Percentiles rank a stretch among this genome's conserved stretches.
Evolutionary conservation across 2,888 invertebrate species (phyloP).

Genomic region (Meganola albula): DNA sequence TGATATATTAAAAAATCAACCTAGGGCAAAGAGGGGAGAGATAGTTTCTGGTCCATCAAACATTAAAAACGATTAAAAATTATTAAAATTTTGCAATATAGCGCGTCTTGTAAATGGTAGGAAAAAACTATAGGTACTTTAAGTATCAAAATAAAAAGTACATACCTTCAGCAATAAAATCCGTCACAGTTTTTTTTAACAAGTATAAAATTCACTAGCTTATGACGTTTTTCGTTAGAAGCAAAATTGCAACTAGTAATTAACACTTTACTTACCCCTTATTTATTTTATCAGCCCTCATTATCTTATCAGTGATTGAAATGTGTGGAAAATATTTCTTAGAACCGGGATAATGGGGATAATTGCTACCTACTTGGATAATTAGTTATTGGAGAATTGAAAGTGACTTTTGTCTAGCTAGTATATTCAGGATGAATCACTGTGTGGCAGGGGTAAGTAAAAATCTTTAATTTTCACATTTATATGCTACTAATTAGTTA

Average conservation of each 20-base stretch:
- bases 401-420: conserved; percentile 1
- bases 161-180: conserved; percentile 1
- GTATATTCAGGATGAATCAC: no score
- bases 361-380: not conserved
- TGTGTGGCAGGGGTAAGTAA: no score
- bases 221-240: not conserved
- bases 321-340: not conserved
- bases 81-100: not conserved
- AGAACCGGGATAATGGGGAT: not conserved
- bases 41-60: not conserved
- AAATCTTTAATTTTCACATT: no score
- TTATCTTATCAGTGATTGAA: not conserved
- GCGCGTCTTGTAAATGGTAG: not conserved
- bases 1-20: not conserved
- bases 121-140: not conserved
- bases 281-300: not conserved
- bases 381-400: not conserved
- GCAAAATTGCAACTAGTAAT: not conserved
- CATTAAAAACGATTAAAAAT: not conserved
- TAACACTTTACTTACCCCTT: not conserved
- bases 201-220: not conserved
- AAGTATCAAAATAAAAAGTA: not conserved
- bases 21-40: not conserved
- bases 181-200: not conserved
- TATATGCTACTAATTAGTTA: no score